phyloP scores from a whole-genome alignment of 2,888 invertebrate genomes.

The Caenorhabditis afra region DNA sequence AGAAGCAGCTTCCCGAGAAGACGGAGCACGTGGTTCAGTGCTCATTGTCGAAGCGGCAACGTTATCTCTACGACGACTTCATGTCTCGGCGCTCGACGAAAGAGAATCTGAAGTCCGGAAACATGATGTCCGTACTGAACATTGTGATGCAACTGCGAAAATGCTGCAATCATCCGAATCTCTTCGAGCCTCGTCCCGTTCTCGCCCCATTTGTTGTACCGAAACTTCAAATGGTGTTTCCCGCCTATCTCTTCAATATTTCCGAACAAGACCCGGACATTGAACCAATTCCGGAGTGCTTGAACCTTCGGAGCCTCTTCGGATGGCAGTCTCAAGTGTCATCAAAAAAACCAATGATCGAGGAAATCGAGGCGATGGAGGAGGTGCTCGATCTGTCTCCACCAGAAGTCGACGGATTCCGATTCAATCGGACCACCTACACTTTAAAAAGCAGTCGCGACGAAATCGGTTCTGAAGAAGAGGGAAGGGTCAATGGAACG shows the following conservation, averaged over 20 bases:
- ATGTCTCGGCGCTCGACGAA: conserved; percentile 97
- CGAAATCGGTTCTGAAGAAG: conserved; percentile 36
- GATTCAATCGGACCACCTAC: conserved; percentile 56
- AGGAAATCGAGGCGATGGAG: conserved; percentile 57
- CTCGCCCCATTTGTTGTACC: conserved; percentile 88
- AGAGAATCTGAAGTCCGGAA: conserved; percentile 93
- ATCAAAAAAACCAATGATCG: conserved; percentile 55
- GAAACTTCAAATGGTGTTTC: conserved; percentile 48
- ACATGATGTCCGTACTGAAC: conserved; percentile 94
- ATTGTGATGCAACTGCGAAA: conserved; percentile 97
- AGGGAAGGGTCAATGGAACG: conserved; percentile 25
- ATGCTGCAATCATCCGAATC: conserved; percentile 94
- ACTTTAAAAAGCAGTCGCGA: conserved; percentile 34
- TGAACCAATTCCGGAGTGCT: conserved; percentile 53
- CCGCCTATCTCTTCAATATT: conserved; percentile 63
- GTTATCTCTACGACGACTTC: conserved; percentile 98
- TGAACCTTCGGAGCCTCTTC: conserved; percentile 47
- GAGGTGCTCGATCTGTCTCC: conserved; percentile 19
- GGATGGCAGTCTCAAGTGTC: conserved; percentile 50
- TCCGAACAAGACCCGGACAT: conserved; percentile 35
- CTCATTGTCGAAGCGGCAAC: conserved; percentile 93
- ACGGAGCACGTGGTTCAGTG: conserved; percentile 96
- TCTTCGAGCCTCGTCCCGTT: conserved; percentile 96
- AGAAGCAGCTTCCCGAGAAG: conserved; percentile 97
- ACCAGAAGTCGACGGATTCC: conserved; percentile 67